These are phyloP conservation scores for Myotis yumanensis DNA, from an alignment of 2,113 vertebrate genomes.

Conservation along the genomic window DNA sequence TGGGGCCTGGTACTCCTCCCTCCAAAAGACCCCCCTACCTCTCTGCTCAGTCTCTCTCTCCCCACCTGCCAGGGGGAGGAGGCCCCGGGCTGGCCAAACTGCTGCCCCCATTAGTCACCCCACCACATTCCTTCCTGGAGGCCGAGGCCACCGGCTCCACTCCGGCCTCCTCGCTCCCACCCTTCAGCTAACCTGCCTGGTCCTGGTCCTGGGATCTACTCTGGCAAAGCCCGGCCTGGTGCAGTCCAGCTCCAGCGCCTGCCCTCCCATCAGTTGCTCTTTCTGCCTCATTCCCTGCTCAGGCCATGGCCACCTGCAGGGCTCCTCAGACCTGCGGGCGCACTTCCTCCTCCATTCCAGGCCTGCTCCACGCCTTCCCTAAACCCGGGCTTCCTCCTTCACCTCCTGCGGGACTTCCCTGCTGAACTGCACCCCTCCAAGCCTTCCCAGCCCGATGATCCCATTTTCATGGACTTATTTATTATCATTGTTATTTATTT, in stretches of 20 bases:
- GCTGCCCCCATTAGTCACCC: not conserved
- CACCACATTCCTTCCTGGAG: conserved; percentile 31
- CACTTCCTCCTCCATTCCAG: not conserved
- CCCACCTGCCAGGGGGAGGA: not conserved
- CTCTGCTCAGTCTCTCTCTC: not conserved
- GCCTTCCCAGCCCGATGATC: not conserved
- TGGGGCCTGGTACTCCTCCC: not conserved
- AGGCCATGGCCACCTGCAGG: not conserved
- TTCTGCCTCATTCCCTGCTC: not conserved
- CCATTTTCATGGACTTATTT: not conserved
- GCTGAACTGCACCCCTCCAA: not conserved
- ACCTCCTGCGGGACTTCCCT: not conserved
- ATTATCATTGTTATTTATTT: not conserved
- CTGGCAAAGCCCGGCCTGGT: not conserved
- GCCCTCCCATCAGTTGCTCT: not conserved
- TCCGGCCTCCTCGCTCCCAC: not conserved
- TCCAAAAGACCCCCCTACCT: not conserved
- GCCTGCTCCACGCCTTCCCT: not conserved
- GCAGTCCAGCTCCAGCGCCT: not conserved
- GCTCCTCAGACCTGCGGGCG: not conserved
- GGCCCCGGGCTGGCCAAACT: not conserved
- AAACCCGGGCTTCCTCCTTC: not conserved
- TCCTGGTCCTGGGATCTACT: not conserved
- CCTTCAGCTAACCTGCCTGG: not conserved
- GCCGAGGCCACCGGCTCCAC: not conserved